Evolutionary conservation across 2,888 invertebrate species (phyloP), one percentile per base, ranked within the genome.

Genomic region (Dolichopus griseipennis): DNA sequence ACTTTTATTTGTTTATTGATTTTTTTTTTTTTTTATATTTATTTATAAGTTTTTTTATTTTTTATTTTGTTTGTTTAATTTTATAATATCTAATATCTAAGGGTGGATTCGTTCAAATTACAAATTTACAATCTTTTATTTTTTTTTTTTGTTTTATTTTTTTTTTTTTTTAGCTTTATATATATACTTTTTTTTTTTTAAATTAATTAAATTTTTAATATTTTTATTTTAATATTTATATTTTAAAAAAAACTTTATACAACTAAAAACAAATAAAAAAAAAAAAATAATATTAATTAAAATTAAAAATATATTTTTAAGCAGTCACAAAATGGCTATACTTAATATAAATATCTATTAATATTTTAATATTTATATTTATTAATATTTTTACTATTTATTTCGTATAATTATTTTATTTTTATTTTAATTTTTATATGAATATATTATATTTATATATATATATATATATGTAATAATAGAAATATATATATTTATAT

Each of bases 41-140:
- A 15, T 61, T 61, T 61, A 61, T 20, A n/a, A n/a, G 9, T 61
- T 62, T 62, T 62, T 10, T 62, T 62, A 22, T 62, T 21, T 21
- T 21, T 62, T 21, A 15, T 21, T 62, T 9, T 62, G 7, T 61
- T 65, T 62, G n/a, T 34, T 68, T 52, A 37, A 66, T 64, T 27
- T 66, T 68, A 67, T 65, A 37, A 33, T 70, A 68, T 67, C 71
- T 72, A 72, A 67, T 67, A 68, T 70, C 72, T 72, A 72, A 72
- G 72, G 72, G 72, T 72, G 72, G 72, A 72, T 72, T 72, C 72
- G 72, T 72, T 72, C 72, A 72, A 72, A 72, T 70, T 71, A 72
- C 71, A 72, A 72, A 71, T 72, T 71, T 72, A 72, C 72, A 72
- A 72, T 72, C 20, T 37, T 27, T 18, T n/a, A n/a, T n/a, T n/a